Evolutionary conservation across 2,113 vertebrate genomes (phyloP), one percentile per base, ranked within the genome.

Genomic region (Antechinus stuartii): DNA sequence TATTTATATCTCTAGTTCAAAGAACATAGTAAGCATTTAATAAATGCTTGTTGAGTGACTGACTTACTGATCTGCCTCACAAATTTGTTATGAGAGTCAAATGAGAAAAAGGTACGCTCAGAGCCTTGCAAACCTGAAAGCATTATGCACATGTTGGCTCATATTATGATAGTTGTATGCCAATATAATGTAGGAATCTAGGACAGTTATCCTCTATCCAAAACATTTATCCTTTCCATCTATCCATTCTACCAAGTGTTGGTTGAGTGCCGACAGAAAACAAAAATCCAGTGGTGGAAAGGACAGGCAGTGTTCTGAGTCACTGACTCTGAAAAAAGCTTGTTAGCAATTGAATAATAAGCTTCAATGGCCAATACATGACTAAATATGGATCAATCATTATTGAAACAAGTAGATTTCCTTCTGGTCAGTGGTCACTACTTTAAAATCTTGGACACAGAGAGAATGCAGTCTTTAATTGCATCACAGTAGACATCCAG

Each of bases 301-400:
- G 89, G 27, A 0, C 95, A 53, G 89, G 57, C n/a, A 84, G 19
- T 84, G 16, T 9, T 84, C n/a, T 95, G 54, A 95, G 94, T 97
- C 53, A 95, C 42, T 92, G 35, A 94, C 92, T 97, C 95, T 96
- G 97, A 95, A 95, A 91, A 97, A 94, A 93, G 30, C 49, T 94
- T 89, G 96, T 9, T 61, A 94, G 14, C 91, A 53, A 47, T 95
- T 97, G 94, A 97, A 96, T 93, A 54, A 56, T 91, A 90, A 76
- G n/a, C 22, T 95, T 55, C 2, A 1, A 55, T 68, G 91, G 56
- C n/a, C 8, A 35, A 30, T 1, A 35, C 8, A 46, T 0, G 94
- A 42, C 0, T 8, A 25, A 92, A 93, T 92, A 26, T 56, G 55
- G 49, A 24, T 23, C 25, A 46, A 24, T 2, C 3, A 30, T 96